Evolutionary conservation across 2,113 vertebrate species (phyloP).

Genomic region (Corythornis cristatus): DNA sequence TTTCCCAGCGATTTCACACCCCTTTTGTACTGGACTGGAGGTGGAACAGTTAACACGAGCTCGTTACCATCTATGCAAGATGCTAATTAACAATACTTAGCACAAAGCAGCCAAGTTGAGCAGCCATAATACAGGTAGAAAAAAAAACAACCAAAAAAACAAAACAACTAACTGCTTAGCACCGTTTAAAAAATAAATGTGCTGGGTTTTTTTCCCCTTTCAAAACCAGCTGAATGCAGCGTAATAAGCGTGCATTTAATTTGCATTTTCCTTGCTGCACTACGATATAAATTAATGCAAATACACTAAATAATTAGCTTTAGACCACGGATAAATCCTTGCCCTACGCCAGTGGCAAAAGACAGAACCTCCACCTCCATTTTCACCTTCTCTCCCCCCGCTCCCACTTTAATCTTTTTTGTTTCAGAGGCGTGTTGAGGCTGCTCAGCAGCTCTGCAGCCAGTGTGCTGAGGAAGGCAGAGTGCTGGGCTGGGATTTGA

Average conservation of each 20-base stretch:
- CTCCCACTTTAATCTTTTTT: not conserved
- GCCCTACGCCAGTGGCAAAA: not conserved
- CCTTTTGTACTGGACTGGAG: not conserved
- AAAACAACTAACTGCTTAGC: not conserved
- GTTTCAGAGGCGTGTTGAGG: not conserved
- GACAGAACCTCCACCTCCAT: not conserved
- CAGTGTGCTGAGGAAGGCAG: not conserved
- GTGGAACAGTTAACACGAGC: not conserved
- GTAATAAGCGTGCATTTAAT: not conserved
- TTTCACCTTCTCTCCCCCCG: not conserved
- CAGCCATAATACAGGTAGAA: too few species aligned
- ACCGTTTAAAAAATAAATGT: not conserved
- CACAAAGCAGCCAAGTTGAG: not conserved
- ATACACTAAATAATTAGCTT: not conserved
- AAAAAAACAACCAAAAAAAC: too few species aligned
- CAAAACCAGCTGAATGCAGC: not conserved
- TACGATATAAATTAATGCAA: not conserved
- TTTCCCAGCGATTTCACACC: slow-evolving; percentile 17
- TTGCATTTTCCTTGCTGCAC: not conserved
- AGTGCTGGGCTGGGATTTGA: not conserved
- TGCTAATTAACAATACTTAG: slow-evolving; percentile 36
- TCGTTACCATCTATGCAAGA: slow-evolving; percentile 40
- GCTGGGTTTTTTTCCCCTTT: not conserved
- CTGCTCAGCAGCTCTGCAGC: not conserved
- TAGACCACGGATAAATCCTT: not conserved